These are phyloP conservation scores for Caenorhabditis sp. DNA, from an alignment of 2,888 invertebrate genomes.

Conservation along the genomic window DNA sequence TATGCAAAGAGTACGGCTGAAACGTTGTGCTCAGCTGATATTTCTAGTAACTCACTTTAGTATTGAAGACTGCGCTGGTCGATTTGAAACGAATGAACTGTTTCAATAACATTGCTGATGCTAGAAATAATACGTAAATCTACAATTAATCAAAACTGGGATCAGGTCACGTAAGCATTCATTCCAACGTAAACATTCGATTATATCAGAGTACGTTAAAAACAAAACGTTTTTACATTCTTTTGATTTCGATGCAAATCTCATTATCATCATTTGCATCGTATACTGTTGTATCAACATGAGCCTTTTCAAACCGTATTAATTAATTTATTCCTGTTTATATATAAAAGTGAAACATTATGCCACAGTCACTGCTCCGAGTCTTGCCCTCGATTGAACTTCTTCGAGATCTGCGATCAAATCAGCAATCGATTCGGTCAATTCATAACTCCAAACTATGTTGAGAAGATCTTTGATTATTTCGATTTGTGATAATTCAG, in stretches of 20 bases:
- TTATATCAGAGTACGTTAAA: slow-evolving; percentile 41
- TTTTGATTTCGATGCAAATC: slow-evolving; percentile 40
- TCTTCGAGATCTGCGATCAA: slow-evolving; percentile 40
- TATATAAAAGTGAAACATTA: background rate
- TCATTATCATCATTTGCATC: slow-evolving; percentile 44
- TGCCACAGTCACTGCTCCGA: slow-evolving; percentile 2
- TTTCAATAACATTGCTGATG: background rate
- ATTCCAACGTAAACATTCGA: too few species aligned
- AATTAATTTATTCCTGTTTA: too few species aligned
- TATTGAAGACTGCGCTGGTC: background rate
- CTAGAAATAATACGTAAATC: too few species aligned
- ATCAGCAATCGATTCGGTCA: slow-evolving; percentile 25
- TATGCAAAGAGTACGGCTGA: background rate
- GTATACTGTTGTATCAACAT: slow-evolving; percentile 49
- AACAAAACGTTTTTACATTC: slow-evolving; percentile 28
- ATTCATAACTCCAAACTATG: slow-evolving; percentile 30
- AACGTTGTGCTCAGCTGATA: too few species aligned
- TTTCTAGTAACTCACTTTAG: too few species aligned
- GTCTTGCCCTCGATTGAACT: slow-evolving; percentile 28
- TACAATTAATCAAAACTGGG: too few species aligned
- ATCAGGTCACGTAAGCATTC: too few species aligned
- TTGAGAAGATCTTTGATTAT: slow-evolving; percentile 32
- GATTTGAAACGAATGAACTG: background rate
- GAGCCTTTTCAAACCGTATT: too few species aligned
- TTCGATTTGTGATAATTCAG: slow-evolving; percentile 23